A percentile compares a stretch with the other conserved stretches of the same genome.
These are phyloP conservation scores for Drosophila sproati DNA, from an alignment of 1,140 invertebrate genomes.

Conservation along the genomic window DNA sequence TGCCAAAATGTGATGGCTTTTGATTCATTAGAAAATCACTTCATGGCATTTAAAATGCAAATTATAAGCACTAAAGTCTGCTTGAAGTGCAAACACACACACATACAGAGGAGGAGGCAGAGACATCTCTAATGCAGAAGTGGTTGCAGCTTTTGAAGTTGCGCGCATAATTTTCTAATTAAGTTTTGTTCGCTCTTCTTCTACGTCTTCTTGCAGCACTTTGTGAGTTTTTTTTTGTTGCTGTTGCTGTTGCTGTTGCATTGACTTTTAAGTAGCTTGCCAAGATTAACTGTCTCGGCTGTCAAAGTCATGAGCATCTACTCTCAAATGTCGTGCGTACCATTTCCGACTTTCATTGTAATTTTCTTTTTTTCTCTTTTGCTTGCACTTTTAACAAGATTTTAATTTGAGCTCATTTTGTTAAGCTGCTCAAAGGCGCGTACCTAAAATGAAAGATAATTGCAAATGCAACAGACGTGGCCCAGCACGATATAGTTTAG, in stretches of 20 bases:
- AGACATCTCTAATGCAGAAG: slow-evolving; percentile 65
- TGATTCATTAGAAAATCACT: slow-evolving; percentile 81
- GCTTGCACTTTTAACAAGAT: slow-evolving; percentile 72
- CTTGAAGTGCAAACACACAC: background rate
- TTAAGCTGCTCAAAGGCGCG: slow-evolving; percentile 60
- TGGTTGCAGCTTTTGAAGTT: slow-evolving; percentile 68
- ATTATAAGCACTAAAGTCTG: slow-evolving; percentile 59
- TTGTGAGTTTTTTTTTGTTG: slow-evolving; percentile 58
- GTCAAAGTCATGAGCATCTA: slow-evolving; percentile 21
- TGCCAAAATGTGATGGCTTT: slow-evolving; percentile 75
- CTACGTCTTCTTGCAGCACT: slow-evolving; percentile 39
- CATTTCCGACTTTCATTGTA: slow-evolving; percentile 4
- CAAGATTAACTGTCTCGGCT: slow-evolving; percentile 69
- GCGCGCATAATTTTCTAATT: slow-evolving; percentile 81
- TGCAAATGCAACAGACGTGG: slow-evolving; percentile 14
- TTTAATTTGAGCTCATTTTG: slow-evolving; percentile 75
- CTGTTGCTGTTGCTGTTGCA: slow-evolving; percentile 70
- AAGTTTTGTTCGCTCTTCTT: slow-evolving; percentile 60
- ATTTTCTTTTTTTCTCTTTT: slow-evolving; percentile 18
- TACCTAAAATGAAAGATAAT: slow-evolving; percentile 22
- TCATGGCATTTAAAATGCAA: slow-evolving; percentile 78
- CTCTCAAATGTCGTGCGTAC: slow-evolving; percentile 23
- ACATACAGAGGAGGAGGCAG: background rate
- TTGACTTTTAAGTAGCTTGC: slow-evolving; percentile 79
- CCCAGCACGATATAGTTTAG: background rate